Evolutionary conservation across 2,113 vertebrate genomes (phyloP), one percentile per base, ranked within the genome.

Genomic region (Leptodactylus fuscus): DNA sequence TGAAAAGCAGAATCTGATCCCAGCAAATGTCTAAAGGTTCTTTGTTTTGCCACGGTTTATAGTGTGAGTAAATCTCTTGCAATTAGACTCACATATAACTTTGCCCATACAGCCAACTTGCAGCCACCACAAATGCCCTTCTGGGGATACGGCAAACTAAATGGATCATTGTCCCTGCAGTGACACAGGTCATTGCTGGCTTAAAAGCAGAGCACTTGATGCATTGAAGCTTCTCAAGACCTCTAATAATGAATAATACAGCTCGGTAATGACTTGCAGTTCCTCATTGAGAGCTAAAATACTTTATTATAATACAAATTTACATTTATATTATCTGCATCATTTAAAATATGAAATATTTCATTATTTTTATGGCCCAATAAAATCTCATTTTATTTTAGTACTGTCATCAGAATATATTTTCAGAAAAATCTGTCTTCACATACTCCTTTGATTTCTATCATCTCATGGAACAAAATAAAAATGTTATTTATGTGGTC

Each of bases 31-130:
- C 78, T 88, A 85, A 89, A 87, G 84, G 53, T n/a, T n/a, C 88
- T 89, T 88, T 90, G 90, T 92, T 24, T 76, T 81, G 70, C 75
- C 86, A 87, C 81, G 80, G 71, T 76, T 89, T 89, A 88, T 82
- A 87, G 81, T 81, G 87, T 88, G 83, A 88, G 55, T 69, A 70
- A 67, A 87, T 74, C 46, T 70, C 48, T 82, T 78, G 81, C 78
- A 70, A 58, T 38, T 53, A 88, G 80, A 89, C 80, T 29, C 79
- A 86, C 80, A 86, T 89, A 90, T 91, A 87, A 89, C 87, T 81
- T 79, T 87, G 46, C 58, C 73, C 48, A 70, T 83, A 88, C 87
- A 88, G 84, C 75, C 75, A 79, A 85, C 81, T 87, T 81, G 88
- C 83, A 75, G 78, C 87, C 87, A 85, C 76, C 83, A 88, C 87